Evolutionary conservation across 2,888 invertebrate genomes (phyloP).

Genomic region (Muscina levida): DNA sequence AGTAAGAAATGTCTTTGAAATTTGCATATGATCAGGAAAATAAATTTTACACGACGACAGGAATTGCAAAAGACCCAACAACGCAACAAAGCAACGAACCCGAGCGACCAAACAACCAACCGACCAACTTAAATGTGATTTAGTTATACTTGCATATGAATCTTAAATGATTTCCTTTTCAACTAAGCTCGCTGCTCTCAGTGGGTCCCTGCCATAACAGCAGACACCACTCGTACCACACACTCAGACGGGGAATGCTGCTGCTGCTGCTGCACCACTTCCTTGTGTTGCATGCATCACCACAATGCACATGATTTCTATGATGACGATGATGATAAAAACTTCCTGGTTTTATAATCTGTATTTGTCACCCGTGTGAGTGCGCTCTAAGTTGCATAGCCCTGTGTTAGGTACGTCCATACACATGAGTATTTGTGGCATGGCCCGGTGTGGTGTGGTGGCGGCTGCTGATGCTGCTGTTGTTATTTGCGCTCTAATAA

Average conservation of each 20-base stretch:
- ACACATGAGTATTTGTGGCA: background rate
- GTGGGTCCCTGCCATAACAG: background rate
- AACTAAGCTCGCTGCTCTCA: background rate
- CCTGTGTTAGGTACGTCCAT: background rate
- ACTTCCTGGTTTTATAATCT: slow-evolving; percentile 54
- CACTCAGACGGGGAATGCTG: too few relatives aligned
- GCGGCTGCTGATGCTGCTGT: background rate
- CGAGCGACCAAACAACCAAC: too few relatives aligned
- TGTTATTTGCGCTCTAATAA: slow-evolving; percentile 58
- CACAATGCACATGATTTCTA: background rate
- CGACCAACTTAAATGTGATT: slow-evolving; percentile 47
- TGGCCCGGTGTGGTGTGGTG: background rate
- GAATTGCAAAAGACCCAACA: background rate
- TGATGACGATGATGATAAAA: slow-evolving; percentile 29
- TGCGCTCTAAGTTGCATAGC: background rate
- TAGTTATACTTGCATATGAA: slow-evolving; percentile 31
- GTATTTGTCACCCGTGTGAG: slow-evolving; percentile 17
- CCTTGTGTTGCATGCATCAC: slow-evolving; percentile 7
- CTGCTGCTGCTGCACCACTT: background rate
- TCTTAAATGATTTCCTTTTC: slow-evolving; percentile 51
- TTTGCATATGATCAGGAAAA: slow-evolving; percentile 56
- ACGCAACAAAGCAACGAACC: background rate
- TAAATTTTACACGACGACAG: slow-evolving; percentile 28
- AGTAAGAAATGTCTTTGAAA: slow-evolving; percentile 44
- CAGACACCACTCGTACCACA: background rate